Conservation (phyloP, 2,888 invertebrate genomes). For the Ennomos fuscantarius region DNA sequence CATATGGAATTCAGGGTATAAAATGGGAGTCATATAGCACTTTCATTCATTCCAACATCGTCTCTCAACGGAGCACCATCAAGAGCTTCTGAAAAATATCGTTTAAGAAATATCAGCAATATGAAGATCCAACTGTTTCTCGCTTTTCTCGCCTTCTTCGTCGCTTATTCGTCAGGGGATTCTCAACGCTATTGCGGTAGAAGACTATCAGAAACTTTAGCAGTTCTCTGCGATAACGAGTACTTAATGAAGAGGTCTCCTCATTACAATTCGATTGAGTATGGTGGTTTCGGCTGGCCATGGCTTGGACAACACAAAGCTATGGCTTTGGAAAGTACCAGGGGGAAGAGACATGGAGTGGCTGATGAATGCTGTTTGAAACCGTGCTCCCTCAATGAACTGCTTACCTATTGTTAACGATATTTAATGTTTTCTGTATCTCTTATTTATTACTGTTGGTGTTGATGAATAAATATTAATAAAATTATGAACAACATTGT, state of each 20-base stretch:
- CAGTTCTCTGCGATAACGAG: constrained; percentile 20
- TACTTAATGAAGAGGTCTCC: constrained; percentile 27
- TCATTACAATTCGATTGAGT: constrained; percentile 23
- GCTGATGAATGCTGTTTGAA: constrained; percentile 36
- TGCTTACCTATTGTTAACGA: constrained; percentile 25
- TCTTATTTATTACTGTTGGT: background rate
- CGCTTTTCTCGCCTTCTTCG: constrained; percentile 9
- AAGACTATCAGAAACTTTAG: constrained; percentile 29
- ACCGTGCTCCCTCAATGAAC: constrained; percentile 29
- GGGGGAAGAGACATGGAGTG: constrained; percentile 32
- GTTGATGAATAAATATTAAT: too few species aligned
- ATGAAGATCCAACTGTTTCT: constrained; percentile 32
- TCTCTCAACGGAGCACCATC: constrained; percentile 20
- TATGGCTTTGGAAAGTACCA: constrained; percentile 14
- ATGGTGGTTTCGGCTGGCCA: constrained; percentile 20
- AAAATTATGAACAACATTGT: too few species aligned
- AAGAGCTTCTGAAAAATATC: background rate
- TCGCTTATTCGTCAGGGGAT: constrained; percentile 14
- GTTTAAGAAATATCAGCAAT: background rate
- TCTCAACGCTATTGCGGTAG: constrained; percentile 28
- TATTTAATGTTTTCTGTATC: too few species aligned
- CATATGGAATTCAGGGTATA: constrained; percentile 30
- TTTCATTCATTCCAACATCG: constrained; percentile 25
- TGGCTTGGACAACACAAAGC: constrained; percentile 28
- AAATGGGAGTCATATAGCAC: constrained; percentile 8